phyloP scores from a whole-genome alignment of 2,797 vertebrate genomes.

The Etheostoma perlongum region DNA sequence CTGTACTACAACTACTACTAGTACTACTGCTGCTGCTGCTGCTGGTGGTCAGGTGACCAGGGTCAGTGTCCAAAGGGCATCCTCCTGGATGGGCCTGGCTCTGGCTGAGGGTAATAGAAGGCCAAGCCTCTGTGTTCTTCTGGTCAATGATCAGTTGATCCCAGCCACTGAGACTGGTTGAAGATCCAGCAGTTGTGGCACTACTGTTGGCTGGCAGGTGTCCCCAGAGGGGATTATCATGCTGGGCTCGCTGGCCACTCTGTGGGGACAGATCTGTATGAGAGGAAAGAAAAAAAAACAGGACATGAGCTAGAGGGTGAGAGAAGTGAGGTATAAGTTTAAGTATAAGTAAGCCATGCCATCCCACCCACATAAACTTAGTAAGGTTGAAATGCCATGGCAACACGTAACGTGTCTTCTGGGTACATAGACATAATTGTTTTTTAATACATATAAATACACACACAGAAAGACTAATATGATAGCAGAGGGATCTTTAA shows the following conservation, averaged over 20 bases:
- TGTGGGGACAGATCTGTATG: constrained; percentile 88
- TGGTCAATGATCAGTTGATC: constrained; percentile 94
- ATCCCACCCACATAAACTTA: constrained; percentile 53
- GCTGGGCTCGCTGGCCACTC: constrained; percentile 92
- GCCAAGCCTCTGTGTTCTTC: constrained; percentile 93
- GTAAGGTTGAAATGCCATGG: constrained; percentile 57
- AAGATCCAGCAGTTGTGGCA: constrained; percentile 86
- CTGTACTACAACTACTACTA: constrained; percentile 87
- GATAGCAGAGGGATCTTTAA: constrained; percentile 9
- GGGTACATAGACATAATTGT: constrained; percentile 16
- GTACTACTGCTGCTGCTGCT: constrained; percentile 84
- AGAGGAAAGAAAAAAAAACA: constrained; percentile 60
- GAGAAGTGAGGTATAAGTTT: constrained; percentile 21
- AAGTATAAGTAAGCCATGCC: not conserved
- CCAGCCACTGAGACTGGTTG: constrained; percentile 86
- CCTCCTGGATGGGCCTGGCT: constrained; percentile 92
- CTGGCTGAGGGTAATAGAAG: constrained; percentile 91
- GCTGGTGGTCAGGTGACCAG: constrained; percentile 86
- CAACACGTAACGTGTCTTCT: constrained; percentile 44
- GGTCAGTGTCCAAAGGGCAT: constrained; percentile 93
- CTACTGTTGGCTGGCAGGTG: constrained; percentile 90
- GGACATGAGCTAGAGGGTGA: constrained; percentile 34
- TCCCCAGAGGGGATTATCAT: constrained; percentile 96
- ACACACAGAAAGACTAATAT: constrained; percentile 25
- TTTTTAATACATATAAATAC: constrained; percentile 48